A percentile compares a stretch with the other conserved stretches of the same genome.
Conservation (phyloP, 1,140 invertebrate species). For the Drosophila azteca region DNA sequence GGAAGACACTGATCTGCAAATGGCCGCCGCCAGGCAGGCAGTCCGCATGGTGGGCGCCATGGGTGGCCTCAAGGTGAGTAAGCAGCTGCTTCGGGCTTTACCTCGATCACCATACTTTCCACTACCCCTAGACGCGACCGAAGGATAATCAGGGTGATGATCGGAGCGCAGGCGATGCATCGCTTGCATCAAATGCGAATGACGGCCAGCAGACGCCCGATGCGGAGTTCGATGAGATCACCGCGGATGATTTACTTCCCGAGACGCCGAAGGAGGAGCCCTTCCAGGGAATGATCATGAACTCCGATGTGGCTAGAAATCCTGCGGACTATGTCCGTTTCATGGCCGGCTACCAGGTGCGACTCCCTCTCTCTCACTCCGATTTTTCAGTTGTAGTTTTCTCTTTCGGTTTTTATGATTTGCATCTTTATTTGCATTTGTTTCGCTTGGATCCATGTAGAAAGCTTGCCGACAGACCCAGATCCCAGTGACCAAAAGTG, state of each 20-base stretch:
- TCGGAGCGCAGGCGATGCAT: background rate
- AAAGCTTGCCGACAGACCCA: slow-evolving; percentile 69
- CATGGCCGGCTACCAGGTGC: slow-evolving; percentile 81
- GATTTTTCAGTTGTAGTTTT: slow-evolving; percentile 2
- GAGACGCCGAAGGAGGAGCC: slow-evolving; percentile 40
- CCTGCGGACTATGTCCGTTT: slow-evolving; percentile 71
- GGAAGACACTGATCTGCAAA: slow-evolving; percentile 70
- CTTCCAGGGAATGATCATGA: slow-evolving; percentile 77
- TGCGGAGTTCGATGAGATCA: slow-evolving; percentile 37
- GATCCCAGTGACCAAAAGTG: slow-evolving; percentile 63
- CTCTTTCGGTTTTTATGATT: slow-evolving; percentile 37
- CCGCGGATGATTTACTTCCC: slow-evolving; percentile 35
- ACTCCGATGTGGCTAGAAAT: slow-evolving; percentile 71
- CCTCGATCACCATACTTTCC: background rate
- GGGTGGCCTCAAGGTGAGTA: slow-evolving; percentile 26
- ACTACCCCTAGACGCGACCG: background rate
- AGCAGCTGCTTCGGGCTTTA: background rate
- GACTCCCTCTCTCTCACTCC: background rate
- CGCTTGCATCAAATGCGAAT: background rate
- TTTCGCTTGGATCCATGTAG: slow-evolving; percentile 59
- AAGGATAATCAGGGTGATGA: slow-evolving; percentile 29
- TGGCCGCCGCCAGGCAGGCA: slow-evolving; percentile 63
- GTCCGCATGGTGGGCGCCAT: slow-evolving; percentile 37
- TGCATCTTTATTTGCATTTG: slow-evolving; percentile 28
- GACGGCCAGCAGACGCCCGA: slow-evolving; percentile 54